Base-by-base conservation (phyloP, 2,888 invertebrate genomes). In the Tetanocera ferruginea region DNA sequence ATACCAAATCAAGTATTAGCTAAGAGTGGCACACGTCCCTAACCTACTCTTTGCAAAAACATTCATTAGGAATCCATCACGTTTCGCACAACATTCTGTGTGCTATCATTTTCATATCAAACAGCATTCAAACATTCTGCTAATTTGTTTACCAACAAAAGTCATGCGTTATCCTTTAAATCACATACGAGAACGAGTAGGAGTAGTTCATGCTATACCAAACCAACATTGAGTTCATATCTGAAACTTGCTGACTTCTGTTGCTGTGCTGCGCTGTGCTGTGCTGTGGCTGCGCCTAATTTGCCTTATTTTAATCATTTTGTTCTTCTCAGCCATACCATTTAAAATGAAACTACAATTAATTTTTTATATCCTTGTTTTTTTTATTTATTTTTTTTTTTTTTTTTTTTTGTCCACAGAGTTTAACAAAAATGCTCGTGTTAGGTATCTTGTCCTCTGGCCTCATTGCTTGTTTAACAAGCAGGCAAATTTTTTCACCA, bases 381-480 rank as follows among this genome's bases (percentile, higher is more conserved):
- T 66, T 66, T 31, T 19, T 49, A 17, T 11, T 69, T 19, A 14
- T 6, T 43, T 23, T 72, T 19, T 11, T 55, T 23, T 9, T 57
- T 49, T 37, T 28, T 62, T 23, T 37, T 62, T 49, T 49, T 25
- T 37, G 37, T 37, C 67, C 23, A 67, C 49, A 19, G 17, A 37
- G 31, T 19, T 34, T 19, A 62, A 62, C 73, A 78, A 78, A 80
- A 80, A 80, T 80, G 82, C 77, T 81, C 80, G 81, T 82, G 82
- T 82, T 82, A 82, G 81, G 80, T 82, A 82, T 82, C 81, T 82
- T 82, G 82, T 82, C 81, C 82, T 82, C 81, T 82, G 82, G 82
- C 82, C 82, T 82, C 82, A 82, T 82, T 81, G 82, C 82, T 82
- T 82, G 82, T 82, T 82, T 80, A 82, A 82, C 82, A 82, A 82